Evolutionary conservation across 2,797 vertebrate species (phyloP).

Genomic region (Phoeniculus purpureus): DNA sequence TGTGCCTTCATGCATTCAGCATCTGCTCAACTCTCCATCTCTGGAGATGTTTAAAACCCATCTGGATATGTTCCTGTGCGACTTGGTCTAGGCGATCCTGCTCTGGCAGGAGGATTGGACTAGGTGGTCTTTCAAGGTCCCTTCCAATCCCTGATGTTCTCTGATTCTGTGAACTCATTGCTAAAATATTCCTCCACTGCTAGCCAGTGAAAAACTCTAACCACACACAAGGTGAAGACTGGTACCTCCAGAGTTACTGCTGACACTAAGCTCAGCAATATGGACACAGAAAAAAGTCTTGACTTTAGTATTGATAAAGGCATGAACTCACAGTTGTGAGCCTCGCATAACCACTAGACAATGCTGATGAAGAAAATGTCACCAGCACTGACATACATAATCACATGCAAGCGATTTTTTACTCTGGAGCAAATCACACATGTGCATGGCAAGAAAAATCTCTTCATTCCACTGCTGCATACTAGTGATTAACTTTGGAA

Average conservation of each 20-base stretch:
- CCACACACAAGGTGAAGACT: not conserved
- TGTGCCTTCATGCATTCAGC: not conserved
- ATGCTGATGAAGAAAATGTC: not conserved
- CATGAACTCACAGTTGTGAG: not conserved
- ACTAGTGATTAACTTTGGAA: not conserved
- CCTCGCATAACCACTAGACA: not conserved
- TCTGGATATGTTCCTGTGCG: no score
- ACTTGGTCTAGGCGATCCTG: no score
- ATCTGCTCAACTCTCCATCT: not conserved
- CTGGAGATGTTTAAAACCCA: no score
- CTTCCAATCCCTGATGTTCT: no score
- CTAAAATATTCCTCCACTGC: not conserved
- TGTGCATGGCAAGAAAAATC: not conserved
- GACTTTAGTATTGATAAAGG: not conserved
- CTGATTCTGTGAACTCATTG: not conserved
- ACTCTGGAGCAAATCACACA: rapidly evolving
- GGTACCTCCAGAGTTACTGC: not conserved
- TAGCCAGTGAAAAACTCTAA: not conserved
- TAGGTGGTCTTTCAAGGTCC: no score
- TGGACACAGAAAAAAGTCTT: rapidly evolving
- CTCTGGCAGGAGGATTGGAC: no score
- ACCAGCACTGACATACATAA: not conserved
- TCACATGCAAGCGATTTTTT: not conserved
- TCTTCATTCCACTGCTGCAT: not conserved
- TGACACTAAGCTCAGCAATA: not conserved